Evolutionary conservation across 2,888 invertebrate genomes (phyloP).

Genomic region (Sminthurinus aureus): DNA sequence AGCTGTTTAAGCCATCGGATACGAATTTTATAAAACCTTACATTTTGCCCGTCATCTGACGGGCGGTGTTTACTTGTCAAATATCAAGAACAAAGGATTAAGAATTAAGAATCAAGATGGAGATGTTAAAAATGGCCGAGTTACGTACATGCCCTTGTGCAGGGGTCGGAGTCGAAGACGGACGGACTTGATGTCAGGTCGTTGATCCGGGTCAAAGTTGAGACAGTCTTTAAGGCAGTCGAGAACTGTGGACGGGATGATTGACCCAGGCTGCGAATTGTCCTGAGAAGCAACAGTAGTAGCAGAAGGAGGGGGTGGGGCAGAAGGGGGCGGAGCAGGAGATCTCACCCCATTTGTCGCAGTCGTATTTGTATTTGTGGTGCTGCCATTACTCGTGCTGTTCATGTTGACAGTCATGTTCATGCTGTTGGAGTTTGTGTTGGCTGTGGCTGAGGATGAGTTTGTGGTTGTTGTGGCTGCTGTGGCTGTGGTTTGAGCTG

Average conservation of each 20-base stretch:
- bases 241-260: conserved; percentile 47
- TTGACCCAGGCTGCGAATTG: not conserved
- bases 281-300: not conserved
- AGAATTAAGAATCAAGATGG: not conserved
- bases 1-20: not conserved
- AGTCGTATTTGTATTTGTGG: too few species aligned
- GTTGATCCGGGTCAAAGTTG: conserved; percentile 78
- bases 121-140: conserved; percentile 5
- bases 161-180: conserved; percentile 80
- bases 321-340: not conserved
- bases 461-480: not conserved
- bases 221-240: conserved; percentile 69
- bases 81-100: too few species aligned
- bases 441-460: not conserved
- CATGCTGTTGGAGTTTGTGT: not conserved
- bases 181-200: conserved; percentile 84
- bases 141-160: conserved; percentile 87
- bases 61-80: too few species aligned
- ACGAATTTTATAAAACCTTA: too few species aligned
- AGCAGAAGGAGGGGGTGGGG: not conserved
- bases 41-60: too few species aligned
- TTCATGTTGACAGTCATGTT: not conserved
- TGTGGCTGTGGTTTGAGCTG: not conserved
- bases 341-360: not conserved
- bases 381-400: too few species aligned